Percentiles rank a stretch among this genome's conserved stretches.
Conservation (phyloP, 2,797 vertebrate genomes). For the Sebastiscus tertius region DNA sequence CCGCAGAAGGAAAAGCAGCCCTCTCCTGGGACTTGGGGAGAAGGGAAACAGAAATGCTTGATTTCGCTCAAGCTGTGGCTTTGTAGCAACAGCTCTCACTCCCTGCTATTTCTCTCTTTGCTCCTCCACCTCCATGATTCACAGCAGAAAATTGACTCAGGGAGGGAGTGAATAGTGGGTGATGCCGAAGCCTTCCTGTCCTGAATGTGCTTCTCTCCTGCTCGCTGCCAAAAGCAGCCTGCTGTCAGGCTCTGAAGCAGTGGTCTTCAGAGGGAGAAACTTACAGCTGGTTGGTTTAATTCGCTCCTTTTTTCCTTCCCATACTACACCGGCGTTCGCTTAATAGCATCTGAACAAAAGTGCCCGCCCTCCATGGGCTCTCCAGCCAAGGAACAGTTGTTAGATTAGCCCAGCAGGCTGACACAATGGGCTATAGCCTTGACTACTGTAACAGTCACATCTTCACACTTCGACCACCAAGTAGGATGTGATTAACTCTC, state of each 20-base stretch:
- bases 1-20: constrained; percentile 38
- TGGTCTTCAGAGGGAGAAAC: constrained; percentile 2
- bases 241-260: constrained; percentile 18
- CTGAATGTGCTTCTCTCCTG: constrained; percentile 18
- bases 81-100: constrained; percentile 50
- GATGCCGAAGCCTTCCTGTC: constrained; percentile 48
- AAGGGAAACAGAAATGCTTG: constrained; percentile 62
- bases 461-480: constrained; percentile 5
- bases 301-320: background rate
- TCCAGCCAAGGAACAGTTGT: constrained; percentile 25
- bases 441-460: constrained; percentile 19
- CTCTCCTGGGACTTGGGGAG: constrained; percentile 47
- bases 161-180: constrained; percentile 40
- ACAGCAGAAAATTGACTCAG: constrained; percentile 60
- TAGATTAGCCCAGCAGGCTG: constrained; percentile 48
- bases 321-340: constrained; percentile 9
- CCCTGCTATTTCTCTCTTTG: constrained; percentile 26
- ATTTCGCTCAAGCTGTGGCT: constrained; percentile 62
- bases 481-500: background rate
- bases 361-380: constrained; percentile 8
- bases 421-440: constrained; percentile 16
- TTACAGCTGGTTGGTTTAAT: constrained; percentile 32
- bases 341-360: constrained; percentile 54
- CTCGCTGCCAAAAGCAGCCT: constrained; percentile 22
- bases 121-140: constrained; percentile 46